These are phyloP conservation scores for Larimichthys crocea DNA, from an alignment of 2,113 vertebrate genomes.

Conservation along the genomic window DNA sequence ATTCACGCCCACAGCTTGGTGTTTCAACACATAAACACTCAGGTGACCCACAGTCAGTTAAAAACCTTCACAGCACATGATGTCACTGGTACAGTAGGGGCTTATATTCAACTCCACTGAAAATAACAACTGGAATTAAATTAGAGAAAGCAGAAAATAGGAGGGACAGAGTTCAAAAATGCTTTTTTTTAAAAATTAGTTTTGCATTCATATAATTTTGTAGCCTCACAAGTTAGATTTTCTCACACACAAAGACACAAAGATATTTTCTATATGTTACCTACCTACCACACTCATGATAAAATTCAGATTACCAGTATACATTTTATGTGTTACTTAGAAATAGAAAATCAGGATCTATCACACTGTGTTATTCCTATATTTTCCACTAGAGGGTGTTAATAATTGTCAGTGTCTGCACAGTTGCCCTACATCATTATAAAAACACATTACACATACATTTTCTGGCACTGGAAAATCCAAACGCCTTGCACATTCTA, in stretches of 20 bases:
- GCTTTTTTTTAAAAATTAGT: not conserved
- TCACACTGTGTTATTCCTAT: not conserved
- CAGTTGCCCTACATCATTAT: not conserved
- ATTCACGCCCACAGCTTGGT: not conserved
- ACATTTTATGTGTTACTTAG: not conserved
- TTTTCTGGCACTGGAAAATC: not conserved
- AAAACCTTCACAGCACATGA: not conserved
- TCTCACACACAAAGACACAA: not conserved
- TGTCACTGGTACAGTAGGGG: not conserved
- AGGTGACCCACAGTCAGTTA: not conserved
- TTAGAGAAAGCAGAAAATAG: not conserved
- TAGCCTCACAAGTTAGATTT: not conserved
- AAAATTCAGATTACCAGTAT: not conserved
- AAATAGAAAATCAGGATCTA: not conserved
- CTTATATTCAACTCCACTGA: not conserved
- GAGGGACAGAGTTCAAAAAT: too few relatives aligned
- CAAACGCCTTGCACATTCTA: not conserved
- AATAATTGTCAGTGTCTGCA: not conserved
- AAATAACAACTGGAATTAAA: not conserved
- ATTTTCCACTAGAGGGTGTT: slow-evolving; percentile 41
- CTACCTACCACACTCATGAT: not conserved
- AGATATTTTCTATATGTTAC: not conserved
- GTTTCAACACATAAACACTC: not conserved
- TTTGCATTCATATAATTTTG: not conserved
- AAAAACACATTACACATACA: not conserved